These are phyloP conservation scores for Gambusia yucatana DNA, from an alignment of 2,797 vertebrate species.

Conservation along the genomic window DNA sequence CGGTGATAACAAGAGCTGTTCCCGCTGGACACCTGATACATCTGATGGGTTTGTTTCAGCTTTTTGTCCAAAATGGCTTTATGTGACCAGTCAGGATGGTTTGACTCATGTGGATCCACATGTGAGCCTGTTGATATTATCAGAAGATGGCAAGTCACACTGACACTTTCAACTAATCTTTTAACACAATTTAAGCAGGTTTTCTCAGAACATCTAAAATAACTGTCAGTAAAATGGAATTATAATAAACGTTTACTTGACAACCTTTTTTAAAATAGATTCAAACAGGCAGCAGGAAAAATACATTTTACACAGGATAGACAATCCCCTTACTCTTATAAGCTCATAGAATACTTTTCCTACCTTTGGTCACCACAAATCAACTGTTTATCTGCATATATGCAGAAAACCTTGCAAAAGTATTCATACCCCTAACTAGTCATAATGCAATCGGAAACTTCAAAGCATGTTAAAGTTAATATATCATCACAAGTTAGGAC, in stretches of 20 bases:
- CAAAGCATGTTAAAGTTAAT: neutral
- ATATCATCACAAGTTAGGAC: neutral
- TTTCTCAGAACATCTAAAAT: neutral
- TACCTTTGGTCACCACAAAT: neutral
- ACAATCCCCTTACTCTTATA: neutral
- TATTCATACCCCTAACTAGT: neutral
- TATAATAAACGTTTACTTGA: neutral
- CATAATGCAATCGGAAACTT: neutral
- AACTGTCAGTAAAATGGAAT: neutral
- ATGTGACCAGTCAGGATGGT: constrained; percentile 32
- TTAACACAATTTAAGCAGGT: neutral
- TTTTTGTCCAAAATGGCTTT: constrained; percentile 43
- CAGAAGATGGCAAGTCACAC: neutral
- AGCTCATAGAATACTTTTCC: neutral
- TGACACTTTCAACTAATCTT: neutral
- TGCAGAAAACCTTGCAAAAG: neutral
- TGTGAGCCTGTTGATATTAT: constrained; percentile 24
- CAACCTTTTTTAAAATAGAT: neutral
- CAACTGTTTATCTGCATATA: neutral
- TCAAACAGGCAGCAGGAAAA: neutral
- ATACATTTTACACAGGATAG: neutral
- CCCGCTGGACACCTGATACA: constrained; percentile 44
- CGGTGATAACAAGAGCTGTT: constrained; percentile 59
- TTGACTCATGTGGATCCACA: constrained; percentile 11
- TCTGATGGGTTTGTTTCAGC: constrained; percentile 44